A percentile compares a stretch with the other conserved stretches of the same genome.
phyloP scores from a whole-genome alignment of 2,888 invertebrate genomes.

The Heliconius erato region DNA sequence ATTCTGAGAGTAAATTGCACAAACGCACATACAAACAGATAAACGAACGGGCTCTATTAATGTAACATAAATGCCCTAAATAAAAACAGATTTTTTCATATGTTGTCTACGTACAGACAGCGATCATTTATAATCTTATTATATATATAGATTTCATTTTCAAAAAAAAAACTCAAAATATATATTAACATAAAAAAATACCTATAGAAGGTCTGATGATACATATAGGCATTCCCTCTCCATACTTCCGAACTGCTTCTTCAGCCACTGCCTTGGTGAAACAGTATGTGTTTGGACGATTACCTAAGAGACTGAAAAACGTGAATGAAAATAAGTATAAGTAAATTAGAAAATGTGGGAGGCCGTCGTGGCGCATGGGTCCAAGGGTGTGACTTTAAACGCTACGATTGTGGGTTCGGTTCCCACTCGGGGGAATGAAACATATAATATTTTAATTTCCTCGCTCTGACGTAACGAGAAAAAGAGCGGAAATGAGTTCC shows the following conservation, averaged over 20 bases:
- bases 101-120: too few relatives aligned
- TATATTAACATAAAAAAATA: conserved; percentile 58
- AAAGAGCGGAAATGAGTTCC: background rate
- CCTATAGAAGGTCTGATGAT: conserved; percentile 95
- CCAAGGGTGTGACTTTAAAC: background rate
- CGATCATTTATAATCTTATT: too few relatives aligned
- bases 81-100: too few relatives aligned
- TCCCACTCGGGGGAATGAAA: background rate
- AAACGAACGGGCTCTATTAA: too few relatives aligned
- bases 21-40: too few relatives aligned
- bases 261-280: conserved; percentile 97
- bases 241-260: conserved; percentile 88
- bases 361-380: background rate
- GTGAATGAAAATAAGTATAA: background rate
- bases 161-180: too few relatives aligned
- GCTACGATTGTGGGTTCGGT: background rate
- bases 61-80: too few relatives aligned
- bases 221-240: conserved; percentile 90
- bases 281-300: conserved; percentile 96
- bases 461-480: background rate
- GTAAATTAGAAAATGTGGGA: background rate
- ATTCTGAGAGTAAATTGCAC: too few relatives aligned
- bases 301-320: conserved; percentile 86
- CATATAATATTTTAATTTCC: background rate
- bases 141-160: too few relatives aligned